Conservation (phyloP, 1,140 invertebrate species). For the Elymnias hypermnestra region DNA sequence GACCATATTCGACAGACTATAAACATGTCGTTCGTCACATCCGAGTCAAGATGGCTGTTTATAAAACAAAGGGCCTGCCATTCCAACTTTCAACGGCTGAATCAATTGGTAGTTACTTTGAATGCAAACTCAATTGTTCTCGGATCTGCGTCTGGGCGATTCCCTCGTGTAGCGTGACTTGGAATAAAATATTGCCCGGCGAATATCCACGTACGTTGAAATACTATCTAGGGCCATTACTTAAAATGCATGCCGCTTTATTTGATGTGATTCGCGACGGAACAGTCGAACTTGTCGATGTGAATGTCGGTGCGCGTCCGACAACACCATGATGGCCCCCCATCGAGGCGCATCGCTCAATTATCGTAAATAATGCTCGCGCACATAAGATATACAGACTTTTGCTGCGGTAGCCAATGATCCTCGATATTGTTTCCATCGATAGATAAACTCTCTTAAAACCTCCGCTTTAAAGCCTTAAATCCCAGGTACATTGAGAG, state of each 20-base stretch:
- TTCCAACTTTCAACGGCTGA: conserved; percentile 69
- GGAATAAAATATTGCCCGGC: conserved; percentile 63
- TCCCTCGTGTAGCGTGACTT: conserved; percentile 55
- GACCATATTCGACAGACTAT: conserved; percentile 70
- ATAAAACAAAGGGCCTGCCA: conserved; percentile 73
- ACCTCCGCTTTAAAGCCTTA: conserved; percentile 29
- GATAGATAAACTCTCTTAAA: conserved; percentile 40
- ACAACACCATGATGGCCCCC: conserved; percentile 72
- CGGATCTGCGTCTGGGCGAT: conserved; percentile 51
- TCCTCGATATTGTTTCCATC: conserved; percentile 33
- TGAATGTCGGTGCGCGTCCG: conserved; percentile 64
- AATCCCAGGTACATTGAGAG: conserved; percentile 25
- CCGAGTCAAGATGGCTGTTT: conserved; percentile 59
- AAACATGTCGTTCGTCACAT: conserved; percentile 74
- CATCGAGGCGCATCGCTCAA: conserved; percentile 73
- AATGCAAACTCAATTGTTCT: conserved; percentile 76
- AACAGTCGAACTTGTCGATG: conserved; percentile 72
- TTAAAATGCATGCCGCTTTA: conserved; percentile 73
- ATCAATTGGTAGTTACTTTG: conserved; percentile 73
- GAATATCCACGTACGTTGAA: conserved; percentile 67
- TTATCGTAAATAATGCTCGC: conserved; percentile 76
- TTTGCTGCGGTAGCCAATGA: conserved; percentile 61
- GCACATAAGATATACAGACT: conserved; percentile 70
- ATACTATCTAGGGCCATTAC: conserved; percentile 74
- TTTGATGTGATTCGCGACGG: conserved; percentile 72